Conservation (phyloP, 30 jellyfish, hydroid and myxozoan species). For the Nemopilema nomurai region DNA sequence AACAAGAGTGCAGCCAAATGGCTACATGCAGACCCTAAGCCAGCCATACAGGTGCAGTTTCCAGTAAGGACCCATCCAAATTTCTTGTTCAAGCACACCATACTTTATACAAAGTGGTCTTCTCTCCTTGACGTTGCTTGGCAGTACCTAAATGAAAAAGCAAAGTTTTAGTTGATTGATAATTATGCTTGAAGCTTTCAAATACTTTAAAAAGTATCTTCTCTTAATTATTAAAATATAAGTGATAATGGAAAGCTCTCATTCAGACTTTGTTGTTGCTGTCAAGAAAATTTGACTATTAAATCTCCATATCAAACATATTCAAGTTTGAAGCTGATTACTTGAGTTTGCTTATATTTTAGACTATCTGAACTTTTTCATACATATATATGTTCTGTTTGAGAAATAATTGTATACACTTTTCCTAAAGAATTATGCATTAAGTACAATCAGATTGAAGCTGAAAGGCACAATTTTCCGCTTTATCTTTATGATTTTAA, state of each 20-base stretch:
- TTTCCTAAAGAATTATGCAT: neutral
- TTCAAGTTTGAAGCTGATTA: no score
- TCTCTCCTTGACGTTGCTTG: slow-evolving; percentile 49
- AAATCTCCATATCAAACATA: neutral
- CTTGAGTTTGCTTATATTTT: no score
- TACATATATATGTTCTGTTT: neutral
- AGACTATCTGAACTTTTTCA: no score
- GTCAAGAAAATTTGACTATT: neutral
- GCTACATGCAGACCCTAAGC: slow-evolving; percentile 54
- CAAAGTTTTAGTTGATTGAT: neutral
- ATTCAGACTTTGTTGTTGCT: neutral
- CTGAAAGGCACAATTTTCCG: neutral
- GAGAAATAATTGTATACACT: neutral
- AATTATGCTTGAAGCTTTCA: neutral
- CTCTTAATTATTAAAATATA: slow-evolving; percentile 4
- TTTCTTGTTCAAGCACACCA: slow-evolving; percentile 2
- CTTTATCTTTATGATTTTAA: neutral
- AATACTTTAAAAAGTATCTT: neutral
- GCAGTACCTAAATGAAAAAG: slow-evolving; percentile 17
- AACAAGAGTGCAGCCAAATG: slow-evolving; percentile 40
- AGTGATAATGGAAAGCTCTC: neutral
- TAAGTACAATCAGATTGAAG: neutral
- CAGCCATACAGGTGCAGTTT: slow-evolving; percentile 53
- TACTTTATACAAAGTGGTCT: neutral
- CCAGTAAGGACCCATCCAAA: slow-evolving; percentile 33